A percentile compares a stretch with the other conserved stretches of the same genome.
phyloP scores from a whole-genome alignment of 2,888 invertebrate species.

The Plemyria rubiginata region DNA sequence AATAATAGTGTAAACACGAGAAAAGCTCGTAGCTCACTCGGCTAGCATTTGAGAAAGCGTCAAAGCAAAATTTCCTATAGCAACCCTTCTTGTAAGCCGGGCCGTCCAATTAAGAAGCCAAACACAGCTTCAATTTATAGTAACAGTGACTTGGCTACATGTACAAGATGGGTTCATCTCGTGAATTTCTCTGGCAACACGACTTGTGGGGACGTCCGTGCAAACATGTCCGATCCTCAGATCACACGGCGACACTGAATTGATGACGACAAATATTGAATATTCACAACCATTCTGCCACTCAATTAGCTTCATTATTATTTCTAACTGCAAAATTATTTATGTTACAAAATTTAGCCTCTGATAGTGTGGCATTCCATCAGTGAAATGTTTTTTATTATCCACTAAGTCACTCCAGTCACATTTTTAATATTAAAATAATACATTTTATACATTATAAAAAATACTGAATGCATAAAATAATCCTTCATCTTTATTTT shows the following conservation, averaged over 20 bases:
- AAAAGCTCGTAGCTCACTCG: neutral
- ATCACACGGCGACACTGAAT: constrained; percentile 59
- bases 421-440: too few relatives aligned
- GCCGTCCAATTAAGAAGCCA: constrained; percentile 66
- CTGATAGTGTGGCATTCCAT: too few relatives aligned
- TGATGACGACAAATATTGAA: constrained; percentile 64
- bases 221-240: constrained; percentile 65
- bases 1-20: neutral
- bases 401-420: too few relatives aligned
- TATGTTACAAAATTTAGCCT: too few relatives aligned
- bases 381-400: too few relatives aligned
- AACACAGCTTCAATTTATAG: constrained; percentile 73
- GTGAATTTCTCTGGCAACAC: constrained; percentile 69
- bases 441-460: too few relatives aligned
- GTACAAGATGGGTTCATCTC: constrained; percentile 66
- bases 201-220: constrained; percentile 52
- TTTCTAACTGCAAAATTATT: too few relatives aligned
- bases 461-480: too few relatives aligned
- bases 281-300: constrained; percentile 22
- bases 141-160: constrained; percentile 69
- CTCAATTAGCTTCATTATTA: too few relatives aligned
- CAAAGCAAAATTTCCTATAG: constrained; percentile 31
- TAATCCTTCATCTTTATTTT: too few relatives aligned
- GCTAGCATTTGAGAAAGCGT: constrained; percentile 18
- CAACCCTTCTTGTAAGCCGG: constrained; percentile 48